Evolutionary conservation across 2,888 invertebrate genomes (phyloP), one percentile per base, ranked within the genome.

Genomic region (Villa cingulata): DNA sequence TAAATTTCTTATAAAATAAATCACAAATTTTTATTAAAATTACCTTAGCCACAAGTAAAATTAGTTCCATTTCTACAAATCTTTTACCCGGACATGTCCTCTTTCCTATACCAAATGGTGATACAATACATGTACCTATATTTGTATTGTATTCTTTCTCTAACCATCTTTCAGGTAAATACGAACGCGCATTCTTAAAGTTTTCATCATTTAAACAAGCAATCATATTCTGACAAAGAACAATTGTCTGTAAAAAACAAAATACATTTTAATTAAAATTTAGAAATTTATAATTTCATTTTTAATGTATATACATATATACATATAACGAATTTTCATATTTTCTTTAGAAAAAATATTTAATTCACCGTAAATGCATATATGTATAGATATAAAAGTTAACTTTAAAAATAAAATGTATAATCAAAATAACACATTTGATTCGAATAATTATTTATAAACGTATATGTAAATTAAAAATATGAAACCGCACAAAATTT

Each of bases 11-110:
- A 16, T n/a, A 36, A 12, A 36, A 3, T 2, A 36, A 36, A 36
- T n/a, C 16, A 36, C 9, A 14, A 36, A n/a, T 36, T 44, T 18
- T 41, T 43, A 19, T n/a, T 3, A 23, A 50, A 23, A 23, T 54
- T 57, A 83, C 84, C 76, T 83, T 82, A 20, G 84, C 83, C 18
- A 88, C 68, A 49, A 85, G 70, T 45, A 87, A 70, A 51, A 83
- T 79, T 17, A 88, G 70, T 56, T 83, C 83, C 55, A 86, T 77
- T 58, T 86, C 86, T 3, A 87, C 83, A 61, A 88, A 86, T 50
- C 87, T 72, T 66, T 86, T 86, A 41, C 89, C 90, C 0, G 89
- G 89, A 62, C 89, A 90, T 68, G 84, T 83, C 41, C 89, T 73
- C 45, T 80, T 75, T 0, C 89, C 89, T 34, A 79, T 72, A 0